Percentiles rank a stretch among this genome's conserved stretches.
Conservation (phyloP, 2,797 vertebrate species). For the Simalia tracyae region DNA sequence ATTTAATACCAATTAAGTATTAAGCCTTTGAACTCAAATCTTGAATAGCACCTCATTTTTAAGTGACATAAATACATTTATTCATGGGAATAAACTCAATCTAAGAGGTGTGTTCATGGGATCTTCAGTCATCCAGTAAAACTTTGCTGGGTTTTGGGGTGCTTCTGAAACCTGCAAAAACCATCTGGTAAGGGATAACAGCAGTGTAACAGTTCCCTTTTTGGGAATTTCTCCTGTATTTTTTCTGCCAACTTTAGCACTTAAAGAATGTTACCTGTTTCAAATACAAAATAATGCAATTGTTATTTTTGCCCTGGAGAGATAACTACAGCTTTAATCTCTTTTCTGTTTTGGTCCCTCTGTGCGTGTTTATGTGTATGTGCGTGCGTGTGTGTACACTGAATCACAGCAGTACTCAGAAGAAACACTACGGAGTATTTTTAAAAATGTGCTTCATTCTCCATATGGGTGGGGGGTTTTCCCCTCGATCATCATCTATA, state of each 20-base stretch:
- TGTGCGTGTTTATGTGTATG: not conserved
- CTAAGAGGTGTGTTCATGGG: not conserved
- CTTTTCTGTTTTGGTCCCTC: not conserved
- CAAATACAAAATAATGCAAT: not conserved
- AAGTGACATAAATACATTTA: not conserved
- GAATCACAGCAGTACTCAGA: not conserved
- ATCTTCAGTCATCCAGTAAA: not conserved
- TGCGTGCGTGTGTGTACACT: too few relatives aligned
- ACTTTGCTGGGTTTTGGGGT: not conserved
- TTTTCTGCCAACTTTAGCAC: slow-evolving; percentile 5
- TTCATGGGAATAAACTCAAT: not conserved
- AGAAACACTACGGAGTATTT: not conserved
- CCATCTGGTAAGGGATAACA: not conserved
- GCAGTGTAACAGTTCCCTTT: not conserved
- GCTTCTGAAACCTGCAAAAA: not conserved
- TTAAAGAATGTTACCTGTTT: not conserved
- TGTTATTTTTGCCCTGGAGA: not conserved
- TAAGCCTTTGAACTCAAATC: not conserved
- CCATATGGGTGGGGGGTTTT: too few relatives aligned
- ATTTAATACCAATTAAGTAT: not conserved
- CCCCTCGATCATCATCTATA: not conserved
- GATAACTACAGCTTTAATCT: not conserved
- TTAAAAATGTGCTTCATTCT: not conserved
- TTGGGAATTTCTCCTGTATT: slow-evolving; percentile 35
- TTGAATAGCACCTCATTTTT: not conserved